Percentiles rank a stretch among this genome's conserved stretches.
These are phyloP conservation scores for Noctua janthe DNA, from an alignment of 2,888 invertebrate genomes.

Conservation along the genomic window DNA sequence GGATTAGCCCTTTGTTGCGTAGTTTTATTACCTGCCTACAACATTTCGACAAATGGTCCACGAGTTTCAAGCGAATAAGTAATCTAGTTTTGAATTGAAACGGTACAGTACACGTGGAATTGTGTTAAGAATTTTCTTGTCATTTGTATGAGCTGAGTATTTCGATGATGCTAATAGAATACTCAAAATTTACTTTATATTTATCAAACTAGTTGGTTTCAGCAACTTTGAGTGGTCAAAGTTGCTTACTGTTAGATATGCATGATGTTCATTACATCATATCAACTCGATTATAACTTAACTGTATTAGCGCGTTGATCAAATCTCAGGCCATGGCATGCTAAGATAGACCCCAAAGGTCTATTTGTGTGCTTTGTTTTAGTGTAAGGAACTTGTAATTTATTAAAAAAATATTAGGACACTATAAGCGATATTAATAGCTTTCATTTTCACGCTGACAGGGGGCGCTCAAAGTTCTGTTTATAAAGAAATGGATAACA, in stretches of 20 bases:
- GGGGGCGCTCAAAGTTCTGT: neutral
- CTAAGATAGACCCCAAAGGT: too few relatives aligned
- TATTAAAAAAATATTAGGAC: neutral
- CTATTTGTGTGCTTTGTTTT: too few relatives aligned
- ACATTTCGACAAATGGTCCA: conserved; percentile 37
- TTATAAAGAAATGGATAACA: neutral
- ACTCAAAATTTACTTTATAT: neutral
- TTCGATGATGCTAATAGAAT: neutral
- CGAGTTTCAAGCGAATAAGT: conserved; percentile 29
- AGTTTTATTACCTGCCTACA: conserved; percentile 53
- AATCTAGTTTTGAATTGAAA: conserved; percentile 34
- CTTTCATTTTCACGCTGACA: neutral
- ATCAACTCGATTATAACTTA: too few relatives aligned
- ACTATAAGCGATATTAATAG: neutral
- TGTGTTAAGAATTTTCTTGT: neutral
- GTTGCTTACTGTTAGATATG: neutral
- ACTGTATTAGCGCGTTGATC: too few relatives aligned
- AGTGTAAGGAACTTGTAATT: too few relatives aligned
- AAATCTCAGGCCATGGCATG: too few relatives aligned
- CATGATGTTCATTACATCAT: too few relatives aligned
- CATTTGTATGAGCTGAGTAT: neutral
- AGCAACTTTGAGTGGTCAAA: neutral
- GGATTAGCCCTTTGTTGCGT: conserved; percentile 50
- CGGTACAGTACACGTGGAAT: conserved; percentile 15
- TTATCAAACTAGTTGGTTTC: neutral